phyloP scores from a whole-genome alignment of 2,888 invertebrate genomes.

The Cepaea hortensis region DNA sequence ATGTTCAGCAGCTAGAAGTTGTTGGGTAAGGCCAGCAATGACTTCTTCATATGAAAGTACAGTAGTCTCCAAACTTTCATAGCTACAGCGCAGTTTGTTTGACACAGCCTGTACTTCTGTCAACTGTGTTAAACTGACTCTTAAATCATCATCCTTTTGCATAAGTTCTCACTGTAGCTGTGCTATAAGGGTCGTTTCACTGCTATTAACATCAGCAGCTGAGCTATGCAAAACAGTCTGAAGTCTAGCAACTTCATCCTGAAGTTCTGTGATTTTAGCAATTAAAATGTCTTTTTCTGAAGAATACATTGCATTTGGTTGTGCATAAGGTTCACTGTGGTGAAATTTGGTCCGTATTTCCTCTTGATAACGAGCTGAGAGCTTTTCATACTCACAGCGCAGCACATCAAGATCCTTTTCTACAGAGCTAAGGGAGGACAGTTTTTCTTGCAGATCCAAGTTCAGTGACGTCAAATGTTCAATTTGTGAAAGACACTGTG shows the following conservation, averaged over 20 bases:
- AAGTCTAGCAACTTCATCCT: neutral
- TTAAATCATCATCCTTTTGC: neutral
- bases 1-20: slow-evolving; percentile 24
- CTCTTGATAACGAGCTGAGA: slow-evolving; percentile 48
- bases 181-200: neutral
- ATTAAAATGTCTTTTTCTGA: slow-evolving; percentile 25
- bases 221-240: neutral
- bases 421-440: slow-evolving; percentile 35
- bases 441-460: slow-evolving; percentile 22
- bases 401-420: slow-evolving; percentile 49
- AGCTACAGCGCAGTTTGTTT: neutral
- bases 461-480: slow-evolving; percentile 17
- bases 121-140: neutral
- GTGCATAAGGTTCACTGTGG: neutral
- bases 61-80: neutral
- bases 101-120: neutral
- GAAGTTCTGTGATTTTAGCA: slow-evolving; percentile 31
- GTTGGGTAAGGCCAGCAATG: slow-evolving; percentile 3
- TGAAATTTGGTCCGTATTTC: slow-evolving; percentile 10
- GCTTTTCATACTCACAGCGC: slow-evolving; percentile 50
- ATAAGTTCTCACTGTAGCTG: slow-evolving; percentile 6
- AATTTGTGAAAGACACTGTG: slow-evolving; percentile 30
- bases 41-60: slow-evolving; percentile 1
- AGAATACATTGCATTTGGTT: slow-evolving; percentile 16
- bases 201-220: neutral